phyloP scores from a whole-genome alignment of 2,113 vertebrate genomes.

The Microtus montanus region DNA sequence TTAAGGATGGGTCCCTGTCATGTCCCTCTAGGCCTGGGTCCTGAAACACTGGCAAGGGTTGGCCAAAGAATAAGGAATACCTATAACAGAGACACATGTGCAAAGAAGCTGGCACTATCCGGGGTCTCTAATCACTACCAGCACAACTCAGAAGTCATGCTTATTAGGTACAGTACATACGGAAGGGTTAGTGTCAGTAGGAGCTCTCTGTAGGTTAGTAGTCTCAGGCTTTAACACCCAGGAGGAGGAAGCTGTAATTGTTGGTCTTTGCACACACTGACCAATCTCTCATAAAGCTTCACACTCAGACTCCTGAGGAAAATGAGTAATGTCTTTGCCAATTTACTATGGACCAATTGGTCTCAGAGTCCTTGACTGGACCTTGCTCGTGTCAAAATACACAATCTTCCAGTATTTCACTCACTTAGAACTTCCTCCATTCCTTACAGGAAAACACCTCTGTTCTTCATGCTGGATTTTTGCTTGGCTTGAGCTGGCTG shows the following conservation, averaged over 20 bases:
- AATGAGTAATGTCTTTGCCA: not conserved
- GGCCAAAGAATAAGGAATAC: not conserved
- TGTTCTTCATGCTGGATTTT: not conserved
- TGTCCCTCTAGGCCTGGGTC: not conserved
- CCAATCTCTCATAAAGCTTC: not conserved
- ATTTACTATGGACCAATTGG: not conserved
- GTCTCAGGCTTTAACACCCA: not conserved
- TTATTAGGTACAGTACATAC: not conserved
- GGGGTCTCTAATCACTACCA: not conserved
- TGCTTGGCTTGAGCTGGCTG: too few relatives aligned
- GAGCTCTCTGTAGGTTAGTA: not conserved
- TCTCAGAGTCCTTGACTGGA: not conserved
- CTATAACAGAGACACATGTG: not conserved
- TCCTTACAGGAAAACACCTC: not conserved
- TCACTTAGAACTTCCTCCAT: not conserved
- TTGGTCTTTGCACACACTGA: not conserved
- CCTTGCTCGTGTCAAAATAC: not conserved
- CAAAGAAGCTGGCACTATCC: not conserved
- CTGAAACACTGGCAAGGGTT: not conserved
- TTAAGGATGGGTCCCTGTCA: not conserved
- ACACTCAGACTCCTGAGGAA: not conserved
- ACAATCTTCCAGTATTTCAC: not conserved
- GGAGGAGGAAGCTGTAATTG: not conserved
- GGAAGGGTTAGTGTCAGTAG: not conserved
- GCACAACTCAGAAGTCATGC: not conserved